These are phyloP conservation scores for Hypotaenidia philippensis DNA, from an alignment of 2,797 vertebrate species.

Conservation along the genomic window DNA sequence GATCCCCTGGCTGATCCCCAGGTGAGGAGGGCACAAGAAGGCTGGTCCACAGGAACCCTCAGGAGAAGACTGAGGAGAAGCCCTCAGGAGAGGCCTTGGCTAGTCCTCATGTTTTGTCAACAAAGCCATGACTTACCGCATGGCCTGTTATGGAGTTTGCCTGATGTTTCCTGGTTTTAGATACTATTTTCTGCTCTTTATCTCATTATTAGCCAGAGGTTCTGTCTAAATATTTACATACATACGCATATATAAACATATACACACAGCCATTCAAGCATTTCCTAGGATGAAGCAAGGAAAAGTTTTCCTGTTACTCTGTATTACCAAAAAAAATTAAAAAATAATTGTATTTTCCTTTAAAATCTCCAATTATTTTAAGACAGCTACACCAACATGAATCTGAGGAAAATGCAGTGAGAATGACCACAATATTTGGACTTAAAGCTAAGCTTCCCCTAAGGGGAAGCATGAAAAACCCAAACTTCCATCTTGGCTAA, in stretches of 20 bases:
- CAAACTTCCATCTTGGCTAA: not conserved
- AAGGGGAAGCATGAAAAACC: not conserved
- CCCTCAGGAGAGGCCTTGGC: not conserved
- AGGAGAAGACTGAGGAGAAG: not conserved
- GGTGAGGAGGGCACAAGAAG: not conserved
- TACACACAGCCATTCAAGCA: not conserved
- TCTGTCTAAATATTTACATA: not conserved
- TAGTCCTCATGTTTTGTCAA: not conserved
- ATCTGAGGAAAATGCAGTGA: not conserved
- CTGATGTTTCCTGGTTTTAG: not conserved
- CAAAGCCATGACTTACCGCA: not conserved
- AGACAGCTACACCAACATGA: not conserved
- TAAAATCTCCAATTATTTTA: not conserved
- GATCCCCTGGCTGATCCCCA: not conserved
- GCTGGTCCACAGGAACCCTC: not conserved
- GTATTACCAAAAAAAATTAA: not conserved
- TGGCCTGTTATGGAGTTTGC: not conserved
- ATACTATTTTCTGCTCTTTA: not conserved
- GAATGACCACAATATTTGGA: constrained; percentile 37
- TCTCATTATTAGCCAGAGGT: not conserved
- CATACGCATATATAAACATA: not conserved
- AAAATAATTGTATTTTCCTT: not conserved
- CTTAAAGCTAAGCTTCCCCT: constrained; percentile 15
- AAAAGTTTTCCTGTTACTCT: not conserved
- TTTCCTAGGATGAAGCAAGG: not conserved